Base-by-base conservation (phyloP, 2,888 invertebrate species). In the Caradrina clavipalpis region DNA sequence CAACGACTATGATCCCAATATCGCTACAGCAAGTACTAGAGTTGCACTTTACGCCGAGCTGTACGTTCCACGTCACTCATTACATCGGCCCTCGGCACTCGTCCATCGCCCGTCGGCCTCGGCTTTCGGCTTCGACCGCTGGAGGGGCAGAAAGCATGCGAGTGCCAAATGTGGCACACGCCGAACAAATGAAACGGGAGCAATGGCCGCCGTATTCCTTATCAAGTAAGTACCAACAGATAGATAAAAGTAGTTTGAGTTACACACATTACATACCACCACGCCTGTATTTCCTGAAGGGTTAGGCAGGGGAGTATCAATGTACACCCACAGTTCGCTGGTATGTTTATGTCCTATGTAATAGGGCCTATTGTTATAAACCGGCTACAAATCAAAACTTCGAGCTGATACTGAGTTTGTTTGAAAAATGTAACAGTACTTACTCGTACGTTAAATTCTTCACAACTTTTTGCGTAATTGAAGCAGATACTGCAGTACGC, bases 101-200 rank as follows among this genome's bases (percentile, higher is more conserved):
- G 67, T 65, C 70, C 50, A 60, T 68, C 65, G 61, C 58, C 65
- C 47, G 42, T 58, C 58, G 65, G 58, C 49, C 61, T 54, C 71
- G 53, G 65, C 77, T 55, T 62, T 51, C 22, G 51, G 58, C n/a
- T 61, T 50, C 51, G 58, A 22, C 57, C 58, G 74, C 47, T 84
- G 68, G 72, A 84, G 82, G 78, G 81, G 78, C 73, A 83, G 78
- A 88, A 85, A 85, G 86, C 82, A 63, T 81, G 64, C 63, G 73
- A 83, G 79, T 82, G 80, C 76, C 76, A 80, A 85, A 85, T 87
- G 84, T 78, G 81, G 73, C 76, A 61, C 78, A 79, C 79, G 60
- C 26, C 58, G 86, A 85, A 87, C 86, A 86, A 89, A 89, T 88
- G 88, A 78, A 88, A 86, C 78, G 80, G 79, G 85, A 83, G 77